phyloP scores from a whole-genome alignment of 2,797 vertebrate species.

The Chelon labrosus region DNA sequence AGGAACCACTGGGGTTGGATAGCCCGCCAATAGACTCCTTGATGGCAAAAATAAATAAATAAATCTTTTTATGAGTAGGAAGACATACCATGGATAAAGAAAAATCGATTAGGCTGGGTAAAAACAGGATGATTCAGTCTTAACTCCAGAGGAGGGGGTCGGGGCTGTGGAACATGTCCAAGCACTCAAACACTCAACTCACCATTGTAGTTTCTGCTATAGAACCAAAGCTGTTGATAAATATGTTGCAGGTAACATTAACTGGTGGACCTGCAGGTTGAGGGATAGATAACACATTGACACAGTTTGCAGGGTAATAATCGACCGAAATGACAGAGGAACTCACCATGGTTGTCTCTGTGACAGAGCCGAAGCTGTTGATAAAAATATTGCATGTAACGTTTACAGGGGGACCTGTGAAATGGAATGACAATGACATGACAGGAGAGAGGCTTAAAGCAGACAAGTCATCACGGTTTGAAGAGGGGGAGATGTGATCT shows the following conservation, averaged over 20 bases:
- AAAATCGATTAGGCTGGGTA: constrained; percentile 15
- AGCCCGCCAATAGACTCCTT: constrained; percentile 62
- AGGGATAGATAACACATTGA: constrained; percentile 94
- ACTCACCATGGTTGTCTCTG: constrained; percentile 98
- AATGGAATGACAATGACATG: constrained; percentile 89
- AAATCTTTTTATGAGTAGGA: constrained; percentile 9
- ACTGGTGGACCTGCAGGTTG: constrained; percentile 98
- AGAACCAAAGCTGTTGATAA: constrained; percentile 99
- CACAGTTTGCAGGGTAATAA: constrained; percentile 87
- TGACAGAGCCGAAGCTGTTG: constrained; percentile 98
- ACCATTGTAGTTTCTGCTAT: constrained; percentile 99
- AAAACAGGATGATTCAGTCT: constrained; percentile 47
- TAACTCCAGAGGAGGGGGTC: constrained; percentile 45
- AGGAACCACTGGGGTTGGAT: constrained; percentile 39
- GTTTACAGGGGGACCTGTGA: constrained; percentile 96
- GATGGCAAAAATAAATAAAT: constrained; percentile 39
- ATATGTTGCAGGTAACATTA: constrained; percentile 99
- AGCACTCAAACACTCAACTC: constrained; percentile 88
- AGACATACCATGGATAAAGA: constrained; percentile 5
- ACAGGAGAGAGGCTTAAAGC: constrained; percentile 70
- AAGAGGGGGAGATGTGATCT: constrained; percentile 26
- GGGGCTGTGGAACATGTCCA: constrained; percentile 72
- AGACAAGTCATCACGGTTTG: constrained; percentile 38
- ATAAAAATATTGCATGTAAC: constrained; percentile 99
- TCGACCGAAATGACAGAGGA: constrained; percentile 82